These are phyloP conservation scores for Drosophila aldrichi DNA, from an alignment of 2,888 invertebrate species.

Conservation along the genomic window DNA sequence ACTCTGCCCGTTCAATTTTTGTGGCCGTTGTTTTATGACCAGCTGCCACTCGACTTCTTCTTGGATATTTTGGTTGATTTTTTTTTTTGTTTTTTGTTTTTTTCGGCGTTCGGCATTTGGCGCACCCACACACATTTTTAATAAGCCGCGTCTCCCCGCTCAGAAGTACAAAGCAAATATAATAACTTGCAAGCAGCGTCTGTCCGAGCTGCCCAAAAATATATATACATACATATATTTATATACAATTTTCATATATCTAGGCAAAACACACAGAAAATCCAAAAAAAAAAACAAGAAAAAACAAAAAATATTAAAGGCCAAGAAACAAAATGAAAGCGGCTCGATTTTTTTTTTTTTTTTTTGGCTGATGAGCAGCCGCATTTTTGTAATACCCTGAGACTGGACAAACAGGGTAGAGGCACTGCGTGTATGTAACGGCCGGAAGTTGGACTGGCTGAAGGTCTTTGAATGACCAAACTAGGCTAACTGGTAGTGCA, in stretches of 20 bases:
- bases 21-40: conserved; percentile 75
- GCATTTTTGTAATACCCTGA: conserved; percentile 2
- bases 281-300: conserved; percentile 11
- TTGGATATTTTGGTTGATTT: conserved; percentile 39
- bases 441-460: neutral
- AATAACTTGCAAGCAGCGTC: conserved; percentile 79
- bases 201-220: conserved; percentile 41
- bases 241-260: conserved; percentile 22
- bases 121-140: conserved; percentile 68
- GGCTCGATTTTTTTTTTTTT: conserved; percentile 34
- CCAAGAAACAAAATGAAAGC: conserved; percentile 54
- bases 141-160: conserved; percentile 65
- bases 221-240: neutral
- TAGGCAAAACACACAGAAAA: conserved; percentile 13
- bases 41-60: conserved; percentile 44
- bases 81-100: conserved; percentile 16
- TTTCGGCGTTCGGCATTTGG: conserved; percentile 35
- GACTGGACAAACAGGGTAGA: neutral
- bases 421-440: neutral
- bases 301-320: conserved; percentile 15
- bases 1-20: conserved; percentile 70
- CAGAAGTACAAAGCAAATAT: conserved; percentile 81
- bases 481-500: neutral
- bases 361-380: conserved; percentile 24
- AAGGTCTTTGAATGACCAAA: no score